Base-by-base conservation (phyloP, 2,797 vertebrate genomes). In the Myotis myotis region DNA sequence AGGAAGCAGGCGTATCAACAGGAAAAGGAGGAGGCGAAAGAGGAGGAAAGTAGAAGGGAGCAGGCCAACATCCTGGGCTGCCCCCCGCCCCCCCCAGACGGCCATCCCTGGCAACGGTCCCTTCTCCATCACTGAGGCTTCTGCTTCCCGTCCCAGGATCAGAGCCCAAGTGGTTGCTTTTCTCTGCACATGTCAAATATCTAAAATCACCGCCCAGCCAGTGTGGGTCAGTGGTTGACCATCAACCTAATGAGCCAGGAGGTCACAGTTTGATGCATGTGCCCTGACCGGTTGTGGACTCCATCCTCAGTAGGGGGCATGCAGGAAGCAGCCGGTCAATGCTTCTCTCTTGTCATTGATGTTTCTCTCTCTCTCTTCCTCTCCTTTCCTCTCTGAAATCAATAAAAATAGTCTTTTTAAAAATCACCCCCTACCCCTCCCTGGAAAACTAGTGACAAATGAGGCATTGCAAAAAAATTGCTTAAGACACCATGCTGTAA, bases 1-100 rank as follows among this genome's bases (percentile, higher is more conserved):
- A 96, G 97, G 97, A 97, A 96, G 85, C 91, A 92, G 95, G 92
- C 86, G 96, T 85, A 66, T 51, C 57, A 75, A 80, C 62, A 94
- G 95, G 80, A 87, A 93, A 25, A 66, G 89, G 87, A 79, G 94
- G 94, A 94, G 95, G 95, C 76, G 85, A 53, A 64, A 53, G 53
- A 87, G 79, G 88, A 89, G 72, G 92, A 51, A 44, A 85, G 88
- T 2, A n/a, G 80, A 81, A 76, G 87, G 57, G 57, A 72, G 15
- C 23, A 3, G 79, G 94, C 92, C 95, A 95, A 70, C 25, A 82
- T 72, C 53, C 71, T 8, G 13, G 80, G 84, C 87, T 38, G 74
- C n/a, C 41, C 22, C 49, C 66, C 38, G 1, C 20, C 68, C 30
- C 28, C 11, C 33, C 3, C 55, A 82, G 20, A 38, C 23, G 25